Conservation (phyloP, 2,888 invertebrate species). For the Agrilus biguttatus region DNA sequence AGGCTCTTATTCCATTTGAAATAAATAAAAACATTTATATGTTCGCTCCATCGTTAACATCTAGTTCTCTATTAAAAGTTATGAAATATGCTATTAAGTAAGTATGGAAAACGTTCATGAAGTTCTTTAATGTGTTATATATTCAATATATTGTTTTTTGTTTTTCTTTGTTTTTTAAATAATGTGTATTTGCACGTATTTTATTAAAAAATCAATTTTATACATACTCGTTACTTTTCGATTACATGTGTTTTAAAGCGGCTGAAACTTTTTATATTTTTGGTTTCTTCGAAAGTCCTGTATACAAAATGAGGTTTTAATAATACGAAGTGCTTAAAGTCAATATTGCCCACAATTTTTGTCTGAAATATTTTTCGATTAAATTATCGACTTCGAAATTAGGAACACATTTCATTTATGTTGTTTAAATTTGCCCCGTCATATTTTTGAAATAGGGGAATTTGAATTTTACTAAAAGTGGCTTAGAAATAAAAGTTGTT, state of each 20-base stretch:
- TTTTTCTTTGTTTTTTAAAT: slow-evolving; percentile 1
- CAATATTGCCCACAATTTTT: too few relatives aligned
- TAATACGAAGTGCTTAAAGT: too few relatives aligned
- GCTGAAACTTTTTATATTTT: slow-evolving; percentile 6
- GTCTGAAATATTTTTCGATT: not conserved
- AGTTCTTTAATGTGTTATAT: not conserved
- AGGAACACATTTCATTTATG: not conserved
- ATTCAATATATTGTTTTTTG: not conserved
- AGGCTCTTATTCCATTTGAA: slow-evolving; percentile 21
- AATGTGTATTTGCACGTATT: not conserved
- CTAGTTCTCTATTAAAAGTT: slow-evolving; percentile 20
- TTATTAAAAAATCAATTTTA: too few relatives aligned
- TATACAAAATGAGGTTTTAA: too few relatives aligned
- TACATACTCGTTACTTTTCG: too few relatives aligned
- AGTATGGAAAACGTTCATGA: slow-evolving; percentile 7
- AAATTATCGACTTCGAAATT: too few relatives aligned
- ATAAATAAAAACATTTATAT: slow-evolving; percentile 19
- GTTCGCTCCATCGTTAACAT: slow-evolving; percentile 20
- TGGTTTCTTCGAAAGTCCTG: slow-evolving; percentile 1
- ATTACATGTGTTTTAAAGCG: slow-evolving; percentile 2
- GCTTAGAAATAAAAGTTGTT: not conserved
- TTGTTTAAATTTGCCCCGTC: not conserved
- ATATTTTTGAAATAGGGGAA: not conserved
- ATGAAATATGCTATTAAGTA: slow-evolving; percentile 19
- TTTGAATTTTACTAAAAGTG: not conserved